A percentile compares a stretch with the other conserved stretches of the same genome.
Conservation (phyloP, 1,140 invertebrate genomes). For the Zophobas atratus region DNA sequence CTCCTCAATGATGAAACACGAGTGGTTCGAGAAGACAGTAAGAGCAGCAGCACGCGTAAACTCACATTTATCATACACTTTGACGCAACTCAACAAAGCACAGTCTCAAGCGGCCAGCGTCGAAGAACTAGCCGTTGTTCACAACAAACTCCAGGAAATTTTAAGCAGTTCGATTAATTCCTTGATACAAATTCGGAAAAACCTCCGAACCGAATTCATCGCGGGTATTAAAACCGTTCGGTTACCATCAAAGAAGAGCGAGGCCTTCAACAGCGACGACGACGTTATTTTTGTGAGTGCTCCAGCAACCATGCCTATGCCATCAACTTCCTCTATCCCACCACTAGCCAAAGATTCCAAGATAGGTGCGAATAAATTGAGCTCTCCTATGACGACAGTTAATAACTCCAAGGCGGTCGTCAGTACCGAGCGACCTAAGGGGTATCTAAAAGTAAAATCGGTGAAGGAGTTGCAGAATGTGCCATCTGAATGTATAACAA, state of each 20-base stretch:
- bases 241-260: constrained; percentile 52
- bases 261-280: constrained; percentile 55
- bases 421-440: background rate
- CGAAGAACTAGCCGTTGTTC: constrained; percentile 61
- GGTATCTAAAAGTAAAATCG: constrained; percentile 58
- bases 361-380: constrained; percentile 13
- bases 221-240: constrained; percentile 61
- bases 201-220: constrained; percentile 63
- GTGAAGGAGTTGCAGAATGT: constrained; percentile 58
- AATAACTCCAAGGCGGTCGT: background rate
- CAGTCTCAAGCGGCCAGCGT: constrained; percentile 58
- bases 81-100: constrained; percentile 61
- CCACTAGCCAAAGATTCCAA: background rate
- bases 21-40: constrained; percentile 65
- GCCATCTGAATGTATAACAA: constrained; percentile 62
- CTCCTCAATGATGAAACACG: constrained; percentile 60
- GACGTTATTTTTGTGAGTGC: constrained; percentile 62
- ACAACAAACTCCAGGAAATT: constrained; percentile 64
- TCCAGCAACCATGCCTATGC: constrained; percentile 17
- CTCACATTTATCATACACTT: constrained; percentile 60
- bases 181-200: constrained; percentile 64
- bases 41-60: constrained; percentile 61
- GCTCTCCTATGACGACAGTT: background rate
- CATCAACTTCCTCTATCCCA: background rate
- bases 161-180: constrained; percentile 64